Base-by-base conservation (phyloP, 2,888 invertebrate genomes). In the Conistra vaccinii region DNA sequence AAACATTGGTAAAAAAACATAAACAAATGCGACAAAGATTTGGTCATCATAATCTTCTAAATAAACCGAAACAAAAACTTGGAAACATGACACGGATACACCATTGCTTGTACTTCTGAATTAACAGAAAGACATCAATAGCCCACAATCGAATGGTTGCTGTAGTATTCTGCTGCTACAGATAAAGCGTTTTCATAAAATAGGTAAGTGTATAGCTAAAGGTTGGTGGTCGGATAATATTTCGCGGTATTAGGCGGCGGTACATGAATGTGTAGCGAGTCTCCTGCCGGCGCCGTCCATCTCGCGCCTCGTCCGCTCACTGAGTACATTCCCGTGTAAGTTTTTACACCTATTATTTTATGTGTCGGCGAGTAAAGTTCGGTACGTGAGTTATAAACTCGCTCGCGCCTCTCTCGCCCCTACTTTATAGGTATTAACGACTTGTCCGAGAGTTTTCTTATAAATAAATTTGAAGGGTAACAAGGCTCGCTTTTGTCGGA, bases 381-480 rank as follows among this genome's bases (percentile, higher is more conserved):
- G 96, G 96, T 96, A 96, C 96, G 96, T 96, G 96, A 96, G 96
- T 96, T 96, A 96, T 96, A 96, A 96, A 96, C 96, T 95, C 95
- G 94, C 95, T 94, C 95, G 96, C 95, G 96, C 95, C 96, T 95
- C 95, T 96, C 95, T 95, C 95, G 96, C 96, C 96, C 96, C 96
- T 96, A 96, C 96, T 96, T 96, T 96, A 96, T 96, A 96, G 96
- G 96, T 96, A 96, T 96, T 96, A 96, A 96, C 96, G 96, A 95
- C 96, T 96, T 96, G 96, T 96, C 96, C 96, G 95, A 96, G 96
- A 96, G 96, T 96, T 96, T 96, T 96, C 96, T 96, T 96, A 96
- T 96, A 96, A 96, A 96, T 96, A 96, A 96, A 96, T 96, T 96
- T 96, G 96, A 96, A 96, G 96, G 96, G 96, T 95, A 95, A 96